phyloP scores from a whole-genome alignment of 2,797 vertebrate genomes.

The Cichlasoma orientale region DNA sequence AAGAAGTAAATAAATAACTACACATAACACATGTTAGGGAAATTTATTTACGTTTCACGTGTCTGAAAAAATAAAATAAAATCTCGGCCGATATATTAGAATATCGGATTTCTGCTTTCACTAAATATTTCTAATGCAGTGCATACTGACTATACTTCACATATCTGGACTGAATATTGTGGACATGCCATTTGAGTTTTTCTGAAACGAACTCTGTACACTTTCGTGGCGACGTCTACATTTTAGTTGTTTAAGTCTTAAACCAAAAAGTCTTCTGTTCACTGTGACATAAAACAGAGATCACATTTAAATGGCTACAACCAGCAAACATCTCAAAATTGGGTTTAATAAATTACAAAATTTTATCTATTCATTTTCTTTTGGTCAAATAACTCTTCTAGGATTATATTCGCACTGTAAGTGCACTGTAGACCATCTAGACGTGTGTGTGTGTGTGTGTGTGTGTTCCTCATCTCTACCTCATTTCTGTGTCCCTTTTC shows the following conservation, averaged over 20 bases:
- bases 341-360: background rate
- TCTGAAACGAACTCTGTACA: no score
- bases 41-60: no score
- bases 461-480: slow-evolving; percentile 1
- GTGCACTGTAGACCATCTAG: background rate
- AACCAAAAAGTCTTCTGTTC: no score
- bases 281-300: background rate
- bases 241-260: no score
- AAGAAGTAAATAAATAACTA: no score
- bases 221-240: no score
- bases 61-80: no score
- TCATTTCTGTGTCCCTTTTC: slow-evolving; percentile 23
- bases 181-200: background rate
- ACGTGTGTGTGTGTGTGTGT: background rate
- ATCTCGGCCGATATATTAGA: no score
- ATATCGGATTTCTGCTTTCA: no score
- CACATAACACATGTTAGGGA: no score
- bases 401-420: accelerated
- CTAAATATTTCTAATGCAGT: background rate
- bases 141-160: background rate
- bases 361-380: background rate
- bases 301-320: background rate
- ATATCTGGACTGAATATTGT: background rate
- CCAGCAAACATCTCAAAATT: background rate
- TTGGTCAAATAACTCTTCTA: background rate